Evolutionary conservation across 2,888 invertebrate genomes (phyloP).

Genomic region (Malachius bipustulatus): DNA sequence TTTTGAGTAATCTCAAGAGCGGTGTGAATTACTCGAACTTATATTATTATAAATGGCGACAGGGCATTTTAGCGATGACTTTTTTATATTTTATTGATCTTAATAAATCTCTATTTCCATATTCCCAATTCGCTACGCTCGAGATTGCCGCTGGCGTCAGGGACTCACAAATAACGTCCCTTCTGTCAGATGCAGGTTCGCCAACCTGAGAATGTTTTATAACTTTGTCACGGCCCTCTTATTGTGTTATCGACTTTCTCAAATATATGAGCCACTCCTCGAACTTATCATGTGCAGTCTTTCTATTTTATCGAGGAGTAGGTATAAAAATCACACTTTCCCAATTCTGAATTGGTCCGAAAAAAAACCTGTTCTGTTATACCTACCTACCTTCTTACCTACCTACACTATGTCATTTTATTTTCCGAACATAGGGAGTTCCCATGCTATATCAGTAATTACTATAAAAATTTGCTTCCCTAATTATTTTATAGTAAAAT

Average conservation of each 20-base stretch:
- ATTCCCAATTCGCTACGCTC: constrained; percentile 24
- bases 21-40: constrained; percentile 1
- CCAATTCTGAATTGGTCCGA: too few species aligned
- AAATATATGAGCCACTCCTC: too few species aligned
- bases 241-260: constrained; percentile 1
- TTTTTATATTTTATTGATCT: constrained; percentile 30
- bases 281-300: too few species aligned
- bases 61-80: constrained; percentile 22
- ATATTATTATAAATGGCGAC: constrained; percentile 23
- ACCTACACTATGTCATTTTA: too few species aligned
- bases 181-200: constrained; percentile 32
- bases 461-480: too few species aligned
- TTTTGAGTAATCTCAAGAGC: neutral
- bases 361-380: too few species aligned
- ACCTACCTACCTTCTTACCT: too few species aligned
- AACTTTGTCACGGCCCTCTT: constrained; percentile 9
- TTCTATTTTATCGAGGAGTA: too few species aligned
- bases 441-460: too few species aligned
- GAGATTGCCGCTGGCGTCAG: constrained; percentile 28
- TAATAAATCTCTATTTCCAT: constrained; percentile 32
- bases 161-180: constrained; percentile 33
- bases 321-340: too few species aligned
- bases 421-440: too few species aligned
- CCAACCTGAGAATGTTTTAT: constrained; percentile 27
- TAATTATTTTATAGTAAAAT: too few species aligned